Conservation (phyloP, 2,113 vertebrate species). For the Rallus limicola region DNA sequence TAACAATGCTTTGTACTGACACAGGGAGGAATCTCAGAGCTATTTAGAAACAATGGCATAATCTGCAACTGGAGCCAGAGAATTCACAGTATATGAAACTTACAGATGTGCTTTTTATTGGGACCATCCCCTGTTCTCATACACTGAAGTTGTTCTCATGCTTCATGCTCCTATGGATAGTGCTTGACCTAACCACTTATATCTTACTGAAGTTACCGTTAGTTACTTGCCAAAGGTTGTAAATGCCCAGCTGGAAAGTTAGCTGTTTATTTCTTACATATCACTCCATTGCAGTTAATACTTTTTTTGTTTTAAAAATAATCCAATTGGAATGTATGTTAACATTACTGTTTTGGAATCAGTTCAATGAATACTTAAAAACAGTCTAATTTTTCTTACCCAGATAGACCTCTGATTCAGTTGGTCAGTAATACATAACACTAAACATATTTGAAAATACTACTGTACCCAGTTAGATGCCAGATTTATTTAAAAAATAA, state of each 20-base stretch:
- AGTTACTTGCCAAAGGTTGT: not conserved
- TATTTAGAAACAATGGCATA: slow-evolving; percentile 30
- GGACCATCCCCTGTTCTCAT: not conserved
- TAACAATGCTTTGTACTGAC: slow-evolving; percentile 39
- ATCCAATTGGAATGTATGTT: not conserved
- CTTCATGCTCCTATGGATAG: not conserved
- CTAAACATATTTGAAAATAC: not conserved
- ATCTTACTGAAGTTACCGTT: not conserved
- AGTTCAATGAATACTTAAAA: not conserved
- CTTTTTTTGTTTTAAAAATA: not conserved
- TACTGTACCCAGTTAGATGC: not conserved
- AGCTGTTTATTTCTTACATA: not conserved
- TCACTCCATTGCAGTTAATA: not conserved
- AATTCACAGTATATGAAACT: slow-evolving; percentile 2
- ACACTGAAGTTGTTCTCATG: not conserved
- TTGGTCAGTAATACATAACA: not conserved
- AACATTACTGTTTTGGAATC: not conserved
- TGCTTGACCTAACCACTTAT: not conserved
- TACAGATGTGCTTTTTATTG: slow-evolving; percentile 6
- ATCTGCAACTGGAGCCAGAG: not conserved
- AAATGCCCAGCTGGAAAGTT: not conserved
- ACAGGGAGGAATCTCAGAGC: not conserved
- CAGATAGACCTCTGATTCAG: not conserved
- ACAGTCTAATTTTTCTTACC: not conserved
- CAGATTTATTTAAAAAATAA: not conserved